Percentiles rank a stretch among this genome's conserved stretches.
Conservation (phyloP, 1,140 invertebrate genomes). For the Caenorhabditis remanei region DNA sequence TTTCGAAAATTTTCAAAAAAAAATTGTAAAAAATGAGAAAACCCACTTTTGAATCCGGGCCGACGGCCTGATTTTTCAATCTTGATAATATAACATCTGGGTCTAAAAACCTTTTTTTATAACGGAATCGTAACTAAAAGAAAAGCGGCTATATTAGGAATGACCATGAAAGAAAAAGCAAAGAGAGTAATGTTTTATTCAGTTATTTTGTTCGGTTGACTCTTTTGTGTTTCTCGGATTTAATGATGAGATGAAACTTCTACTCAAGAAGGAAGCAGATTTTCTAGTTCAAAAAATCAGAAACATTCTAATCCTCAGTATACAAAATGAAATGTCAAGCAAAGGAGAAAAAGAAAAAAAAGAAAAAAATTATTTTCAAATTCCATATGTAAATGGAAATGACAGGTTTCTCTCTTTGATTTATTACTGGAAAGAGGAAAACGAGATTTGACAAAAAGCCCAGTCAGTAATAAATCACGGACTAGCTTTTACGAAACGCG, state of each 20-base stretch:
- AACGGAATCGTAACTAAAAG: neutral
- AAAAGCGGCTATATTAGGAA: neutral
- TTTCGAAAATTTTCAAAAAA: too few species aligned
- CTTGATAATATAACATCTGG: too few species aligned
- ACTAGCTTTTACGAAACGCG: too few species aligned
- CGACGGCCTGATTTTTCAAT: too few species aligned
- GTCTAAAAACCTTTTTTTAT: too few species aligned
- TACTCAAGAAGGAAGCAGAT: neutral
- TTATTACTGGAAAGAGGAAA: neutral
- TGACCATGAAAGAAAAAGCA: neutral
- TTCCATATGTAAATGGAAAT: neutral
- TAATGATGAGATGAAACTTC: neutral
- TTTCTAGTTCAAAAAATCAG: neutral
- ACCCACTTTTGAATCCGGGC: too few species aligned
- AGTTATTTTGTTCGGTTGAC: neutral
- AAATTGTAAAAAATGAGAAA: too few species aligned
- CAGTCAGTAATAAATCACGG: too few species aligned
- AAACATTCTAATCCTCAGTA: neutral
- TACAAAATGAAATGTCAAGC: neutral
- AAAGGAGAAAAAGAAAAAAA: neutral
- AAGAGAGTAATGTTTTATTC: neutral
- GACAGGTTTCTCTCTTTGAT: slow-evolving; percentile 17
- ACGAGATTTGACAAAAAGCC: neutral
- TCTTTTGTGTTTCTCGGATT: too few species aligned
- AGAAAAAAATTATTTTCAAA: neutral